These are phyloP conservation scores for Danionella dracula DNA, from an alignment of 2,797 vertebrate species.

Conservation along the genomic window DNA sequence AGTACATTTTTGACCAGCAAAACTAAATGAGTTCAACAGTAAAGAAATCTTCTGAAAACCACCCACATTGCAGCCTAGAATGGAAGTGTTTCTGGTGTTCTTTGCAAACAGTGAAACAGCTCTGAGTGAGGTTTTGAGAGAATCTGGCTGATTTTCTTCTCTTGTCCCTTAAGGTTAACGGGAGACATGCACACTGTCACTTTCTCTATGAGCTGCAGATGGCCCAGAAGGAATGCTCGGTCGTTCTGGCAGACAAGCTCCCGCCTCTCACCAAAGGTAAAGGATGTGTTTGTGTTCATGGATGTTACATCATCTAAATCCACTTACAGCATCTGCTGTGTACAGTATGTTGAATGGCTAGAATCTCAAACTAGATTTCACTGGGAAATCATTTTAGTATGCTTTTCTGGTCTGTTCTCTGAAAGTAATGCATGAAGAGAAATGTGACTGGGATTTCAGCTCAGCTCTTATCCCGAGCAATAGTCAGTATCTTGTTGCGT, in stretches of 20 bases:
- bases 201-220: constrained; percentile 45
- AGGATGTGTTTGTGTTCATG: not conserved
- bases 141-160: not conserved
- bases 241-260: constrained; percentile 11
- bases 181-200: constrained; percentile 43
- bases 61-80: too few species aligned
- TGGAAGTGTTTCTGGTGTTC: too few species aligned
- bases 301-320: not conserved
- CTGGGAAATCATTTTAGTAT: not conserved
- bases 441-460: not conserved
- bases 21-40: too few species aligned
- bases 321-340: not conserved
- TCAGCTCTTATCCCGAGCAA: not conserved
- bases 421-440: not conserved
- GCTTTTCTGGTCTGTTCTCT: not conserved
- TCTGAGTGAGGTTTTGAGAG: too few species aligned
- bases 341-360: not conserved
- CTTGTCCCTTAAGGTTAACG: constrained; percentile 37
- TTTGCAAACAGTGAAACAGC: too few species aligned
- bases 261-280: constrained; percentile 26
- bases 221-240: constrained; percentile 41
- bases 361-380: not conserved
- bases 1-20: too few species aligned
- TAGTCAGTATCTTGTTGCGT: not conserved
- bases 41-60: too few species aligned